These are phyloP conservation scores for Priocnemis perturbator DNA, from an alignment of 2,888 invertebrate genomes.

Conservation along the genomic window DNA sequence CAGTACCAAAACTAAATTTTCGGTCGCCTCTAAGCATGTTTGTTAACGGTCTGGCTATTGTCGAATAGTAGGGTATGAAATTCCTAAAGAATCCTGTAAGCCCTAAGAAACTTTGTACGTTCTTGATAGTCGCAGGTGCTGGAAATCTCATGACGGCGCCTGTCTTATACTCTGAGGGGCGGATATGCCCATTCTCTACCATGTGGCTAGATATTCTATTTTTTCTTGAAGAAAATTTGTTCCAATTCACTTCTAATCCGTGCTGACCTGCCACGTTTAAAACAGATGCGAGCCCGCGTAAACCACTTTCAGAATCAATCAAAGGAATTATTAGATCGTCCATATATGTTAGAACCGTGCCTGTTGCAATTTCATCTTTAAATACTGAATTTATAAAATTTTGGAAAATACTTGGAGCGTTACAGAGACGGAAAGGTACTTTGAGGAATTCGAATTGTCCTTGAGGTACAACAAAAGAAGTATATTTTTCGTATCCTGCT, in stretches of 20 bases:
- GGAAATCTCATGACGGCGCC: neutral
- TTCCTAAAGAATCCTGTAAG: slow-evolving; percentile 43
- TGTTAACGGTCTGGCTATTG: slow-evolving; percentile 54
- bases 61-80: slow-evolving; percentile 31
- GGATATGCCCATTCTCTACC: neutral
- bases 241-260: neutral
- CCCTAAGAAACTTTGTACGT: slow-evolving; percentile 41
- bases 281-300: neutral
- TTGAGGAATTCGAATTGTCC: slow-evolving; percentile 4
- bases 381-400: neutral
- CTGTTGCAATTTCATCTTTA: neutral
- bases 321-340: slow-evolving; percentile 7
- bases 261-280: neutral
- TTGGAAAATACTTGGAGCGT: neutral
- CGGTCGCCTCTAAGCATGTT: slow-evolving; percentile 45
- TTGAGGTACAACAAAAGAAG: neutral
- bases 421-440: neutral
- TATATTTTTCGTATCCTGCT: neutral
- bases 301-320: neutral
- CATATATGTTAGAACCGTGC: neutral
- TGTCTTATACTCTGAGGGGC: neutral
- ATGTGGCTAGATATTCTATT: neutral
- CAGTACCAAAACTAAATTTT: slow-evolving; percentile 35
- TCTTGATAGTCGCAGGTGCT: neutral
- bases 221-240: slow-evolving; percentile 1